Evolutionary conservation across 2,113 vertebrate species (phyloP), one percentile per base, ranked within the genome.

Genomic region (Chitala chitala): DNA sequence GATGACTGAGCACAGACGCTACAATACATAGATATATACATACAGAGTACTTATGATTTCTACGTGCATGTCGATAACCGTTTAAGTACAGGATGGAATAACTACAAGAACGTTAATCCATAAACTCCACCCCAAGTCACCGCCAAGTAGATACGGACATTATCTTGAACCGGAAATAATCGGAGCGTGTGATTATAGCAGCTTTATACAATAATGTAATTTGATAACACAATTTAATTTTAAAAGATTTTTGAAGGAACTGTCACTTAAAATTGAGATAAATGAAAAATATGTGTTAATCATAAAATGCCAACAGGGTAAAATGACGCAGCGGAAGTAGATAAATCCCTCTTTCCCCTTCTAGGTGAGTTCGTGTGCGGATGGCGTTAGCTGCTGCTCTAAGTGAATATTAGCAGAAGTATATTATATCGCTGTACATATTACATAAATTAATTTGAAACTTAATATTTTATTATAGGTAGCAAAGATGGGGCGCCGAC

Each of bases 401-500:
- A 86, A 15, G 5, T 0, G 0, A 0, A 75, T 79, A 56, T 9
- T 7, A 0, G 1, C 15, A 0, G 0, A 71, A 79, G 76, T 22
- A 0, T 33, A 38, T 1, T 9, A 10, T 38, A 36, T 63, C 15
- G 8, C 31, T 29, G 0, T 36, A 38, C 15, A 33, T 8, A 20
- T 33, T 26, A n/a, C 59, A 38, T 9, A 36, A 40, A 38, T 7
- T 13, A 22, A 36, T 4, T 5, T 0, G 1, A 71, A 0, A 15
- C 50, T n/a, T 80, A 80, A 71, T 84, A 20, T 77, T 64, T 0
- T 58, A 5, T 82, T 77, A 33, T 81, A 91, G 91, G 82, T 88
- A 38, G 86, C 80, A 87, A 84, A 81, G 82, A 92, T 92, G 91
- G 91, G 91, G 74, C 91, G 91, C 76, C 91, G 91, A 77, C 91